Evolutionary conservation across 2,888 invertebrate genomes (phyloP), one percentile per base, ranked within the genome.

Genomic region (Uropetala carovei): DNA sequence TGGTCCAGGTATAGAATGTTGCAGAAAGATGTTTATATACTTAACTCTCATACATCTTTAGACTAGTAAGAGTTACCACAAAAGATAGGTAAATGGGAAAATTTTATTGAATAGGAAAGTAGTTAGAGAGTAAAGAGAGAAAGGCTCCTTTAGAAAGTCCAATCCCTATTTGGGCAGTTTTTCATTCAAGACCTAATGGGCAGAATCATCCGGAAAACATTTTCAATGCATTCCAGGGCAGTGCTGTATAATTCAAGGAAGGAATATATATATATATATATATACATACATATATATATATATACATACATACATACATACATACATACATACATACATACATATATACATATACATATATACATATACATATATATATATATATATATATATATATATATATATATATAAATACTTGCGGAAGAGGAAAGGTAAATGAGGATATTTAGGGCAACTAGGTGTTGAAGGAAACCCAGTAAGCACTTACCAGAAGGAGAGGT

Each of bases 1-100:
- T 89, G 89, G 89, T 89, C 89, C 89, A 64, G 89, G 64, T 89
- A 64, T 89, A 89, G 89, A 89, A 89, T 89, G 89, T 89, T 89
- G 43, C 43, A 89, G 89, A 89, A 89, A 64, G 60, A 86, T 86
- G 30, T 64, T 89, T 64, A 89, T 64, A 64, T n/a, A n/a, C 89
- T 68, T 30, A 30, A 27, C 60, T 86, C n/a, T 30, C 27, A 86
- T 56, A 64, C 43, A 89, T 64, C 30, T 64, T 43, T 43, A 64
- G 43, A 89, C 43, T 89, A 89, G 43, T 64, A 68, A 11, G 89
- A 89, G 60, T 89, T 58, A 27, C 64, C 64, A 30, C 43, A 64
- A 89, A 27, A 89, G 89, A 60, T 18, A 64, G 86, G 64, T 30
- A 64, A 68, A 27, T 68, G 89, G 64, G 43, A 64, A 89, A 56